phyloP scores from a whole-genome alignment of 2,888 invertebrate genomes.

The Caenorhabditis sp. region DNA sequence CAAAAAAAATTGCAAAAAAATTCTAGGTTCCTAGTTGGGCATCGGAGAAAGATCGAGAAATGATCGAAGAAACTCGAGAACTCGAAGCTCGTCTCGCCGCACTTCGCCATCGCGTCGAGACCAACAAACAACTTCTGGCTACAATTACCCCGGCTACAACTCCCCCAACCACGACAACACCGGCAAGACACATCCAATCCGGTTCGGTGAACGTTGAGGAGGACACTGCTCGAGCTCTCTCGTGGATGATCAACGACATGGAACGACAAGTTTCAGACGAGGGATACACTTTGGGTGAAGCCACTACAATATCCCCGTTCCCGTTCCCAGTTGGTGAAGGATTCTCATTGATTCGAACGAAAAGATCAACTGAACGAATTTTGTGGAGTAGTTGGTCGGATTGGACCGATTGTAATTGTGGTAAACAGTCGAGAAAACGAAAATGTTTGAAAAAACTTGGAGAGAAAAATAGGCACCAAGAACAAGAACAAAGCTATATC shows the following conservation, averaged over 20 bases:
- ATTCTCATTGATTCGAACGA: conserved; percentile 31
- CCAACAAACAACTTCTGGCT: conserved; percentile 28
- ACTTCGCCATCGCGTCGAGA: conserved; percentile 27
- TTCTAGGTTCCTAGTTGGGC: conserved; percentile 20
- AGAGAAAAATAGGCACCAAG: neutral
- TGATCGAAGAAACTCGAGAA: conserved; percentile 36
- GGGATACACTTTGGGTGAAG: conserved; percentile 29
- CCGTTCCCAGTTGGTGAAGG: conserved; percentile 39
- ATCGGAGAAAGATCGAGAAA: conserved; percentile 28
- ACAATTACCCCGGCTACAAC: neutral
- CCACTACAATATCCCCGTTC: conserved; percentile 29
- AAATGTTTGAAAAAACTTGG: conserved; percentile 30
- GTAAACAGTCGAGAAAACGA: conserved; percentile 45
- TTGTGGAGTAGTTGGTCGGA: conserved; percentile 44
- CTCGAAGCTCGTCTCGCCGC: conserved; percentile 35
- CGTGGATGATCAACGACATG: conserved; percentile 67
- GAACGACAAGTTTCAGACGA: conserved; percentile 43
- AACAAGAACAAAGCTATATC: conserved; percentile 3
- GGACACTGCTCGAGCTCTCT: conserved; percentile 64
- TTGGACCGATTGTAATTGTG: conserved; percentile 49
- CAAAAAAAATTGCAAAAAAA: neutral
- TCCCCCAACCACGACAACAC: neutral
- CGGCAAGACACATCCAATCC: neutral
- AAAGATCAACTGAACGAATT: conserved; percentile 8
- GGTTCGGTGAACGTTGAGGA: conserved; percentile 29